Evolutionary conservation across 2,113 vertebrate genomes (phyloP), one percentile per base, ranked within the genome.

Genomic region (Fulica atra): DNA sequence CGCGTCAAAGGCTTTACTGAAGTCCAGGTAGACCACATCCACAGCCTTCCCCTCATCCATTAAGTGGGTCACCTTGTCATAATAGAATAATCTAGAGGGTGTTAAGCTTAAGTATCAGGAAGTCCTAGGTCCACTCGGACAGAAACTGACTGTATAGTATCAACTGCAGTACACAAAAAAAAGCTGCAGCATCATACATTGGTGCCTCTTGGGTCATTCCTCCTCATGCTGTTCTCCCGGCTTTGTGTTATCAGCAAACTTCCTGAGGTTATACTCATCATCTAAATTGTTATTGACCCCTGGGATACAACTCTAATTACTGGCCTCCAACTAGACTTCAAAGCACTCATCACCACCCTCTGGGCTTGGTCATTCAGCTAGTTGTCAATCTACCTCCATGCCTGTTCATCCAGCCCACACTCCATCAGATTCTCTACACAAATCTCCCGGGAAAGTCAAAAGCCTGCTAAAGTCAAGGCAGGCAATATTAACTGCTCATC

Each of bases 171-270:
- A 74, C 44, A 61, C 23, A 10, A 31, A 79, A 65, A 68, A 73
- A 83, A 56, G 10, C 18, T 69, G 8, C 7, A 72, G 6, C 54
- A 26, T 3, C 2, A 0, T 36, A 11, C 18, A 7, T 11, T 2
- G 6, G 8, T 76, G 8, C 4, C 21, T 0, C 2, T 9, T 46
- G 8, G 14, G 11, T n/a, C 23, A 10, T n/a, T 60, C 19, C 25
- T 25, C 51, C 51, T 53, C 25, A 25, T 28, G 51, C 25, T 26
- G 24, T 28, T 53, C 33, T 29, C 44, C 13, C 26, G 51, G 23
- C 53, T 46, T 53, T 29, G 5, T 76, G n/a, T 53, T 53, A 56
- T 11, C 11, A 63, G 38, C n/a, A 54, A 15, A 56, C 11, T 54
- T 69, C 14, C 13, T 46, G 24, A 44, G 8, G 15, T 7, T 44